Base-by-base conservation (phyloP, 2,113 vertebrate species). In the Muntiacus muntjak region DNA sequence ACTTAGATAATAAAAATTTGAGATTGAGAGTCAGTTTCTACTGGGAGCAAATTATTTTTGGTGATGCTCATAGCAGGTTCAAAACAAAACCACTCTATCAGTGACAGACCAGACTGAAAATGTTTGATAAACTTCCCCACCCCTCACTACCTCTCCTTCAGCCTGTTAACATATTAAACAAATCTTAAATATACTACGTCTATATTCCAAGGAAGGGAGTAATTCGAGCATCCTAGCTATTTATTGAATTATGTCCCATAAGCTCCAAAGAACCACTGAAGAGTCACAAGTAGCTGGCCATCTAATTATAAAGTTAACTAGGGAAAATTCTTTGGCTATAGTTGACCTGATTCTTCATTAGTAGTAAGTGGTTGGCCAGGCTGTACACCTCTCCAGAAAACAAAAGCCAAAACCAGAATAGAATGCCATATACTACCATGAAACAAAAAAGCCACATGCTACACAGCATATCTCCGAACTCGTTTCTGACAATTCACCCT, bases 1-100 rank as follows among this genome's bases (percentile, higher is more conserved):
- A 98, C 99, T 99, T 95, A 33, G 89, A 40, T 78, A 3, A 96
- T 33, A 78, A 92, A 87, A 89, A 95, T 84, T 76, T 76, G n/a
- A 94, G 64, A 76, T 85, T 98, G 91, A 97, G 88, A 60, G 90
- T 96, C 25, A 40, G 16, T 0, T 21, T 95, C 52, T 47, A 36
- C 4, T 81, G 47, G 25, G 7, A 86, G 57, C 21, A 97, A n/a
- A 88, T 33, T 62, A 52, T 40, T 78, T 52, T 5, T 54, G 36
- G 21, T 79, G 92, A 28, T 94, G 85, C 14, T 85, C 58, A 21
- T 13, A 87, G 83, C 7, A 96, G 25, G n/a, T 23, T 90, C 67
- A 62, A 93, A 85, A 86, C n/a, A 91, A 50, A 96, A 83, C 74
- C 57, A 90, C n/a, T 2, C 0, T 13, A 92, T 17, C 30, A 85